These are phyloP conservation scores for Danio kyathit DNA, from an alignment of 2,797 vertebrate genomes.

Conservation along the genomic window DNA sequence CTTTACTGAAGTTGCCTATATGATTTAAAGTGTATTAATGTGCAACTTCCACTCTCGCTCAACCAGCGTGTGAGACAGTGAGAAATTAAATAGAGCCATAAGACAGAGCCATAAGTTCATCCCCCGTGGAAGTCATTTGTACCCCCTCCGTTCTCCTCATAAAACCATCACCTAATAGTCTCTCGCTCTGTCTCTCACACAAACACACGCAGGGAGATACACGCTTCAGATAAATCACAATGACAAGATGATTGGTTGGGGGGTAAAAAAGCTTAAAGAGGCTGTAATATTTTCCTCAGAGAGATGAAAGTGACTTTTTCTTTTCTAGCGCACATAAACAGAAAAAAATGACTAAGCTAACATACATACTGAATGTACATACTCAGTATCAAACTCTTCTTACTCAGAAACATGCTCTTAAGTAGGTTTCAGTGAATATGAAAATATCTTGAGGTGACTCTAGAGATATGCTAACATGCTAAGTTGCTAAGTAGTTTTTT, in stretches of 20 bases:
- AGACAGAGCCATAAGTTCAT: slow-evolving; percentile 40
- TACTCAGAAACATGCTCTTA: background rate
- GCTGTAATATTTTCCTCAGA: slow-evolving; percentile 42
- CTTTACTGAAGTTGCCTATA: slow-evolving; percentile 15
- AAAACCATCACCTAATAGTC: slow-evolving; percentile 38
- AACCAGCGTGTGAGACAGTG: background rate
- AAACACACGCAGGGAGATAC: slow-evolving; percentile 37
- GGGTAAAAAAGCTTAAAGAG: slow-evolving; percentile 27
- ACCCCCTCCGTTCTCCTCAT: slow-evolving; percentile 32
- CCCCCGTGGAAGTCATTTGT: slow-evolving; percentile 33
- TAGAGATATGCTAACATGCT: background rate
- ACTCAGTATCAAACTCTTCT: background rate
- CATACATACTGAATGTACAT: background rate
- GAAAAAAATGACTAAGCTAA: slow-evolving; percentile 15
- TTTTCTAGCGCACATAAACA: slow-evolving; percentile 18
- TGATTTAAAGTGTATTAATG: slow-evolving; percentile 39
- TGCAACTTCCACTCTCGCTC: slow-evolving; percentile 11
- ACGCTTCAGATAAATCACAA: slow-evolving; percentile 53
- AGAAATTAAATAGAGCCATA: slow-evolving; percentile 45
- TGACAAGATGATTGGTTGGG: slow-evolving; percentile 50
- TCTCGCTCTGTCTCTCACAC: slow-evolving; percentile 9
- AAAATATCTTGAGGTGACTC: background rate
- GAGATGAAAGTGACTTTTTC: slow-evolving; percentile 34
- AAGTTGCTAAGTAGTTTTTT: background rate
- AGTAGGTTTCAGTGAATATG: background rate